Conservation (phyloP, 2,888 invertebrate genomes). For the Ichneumoninae sp. region DNA sequence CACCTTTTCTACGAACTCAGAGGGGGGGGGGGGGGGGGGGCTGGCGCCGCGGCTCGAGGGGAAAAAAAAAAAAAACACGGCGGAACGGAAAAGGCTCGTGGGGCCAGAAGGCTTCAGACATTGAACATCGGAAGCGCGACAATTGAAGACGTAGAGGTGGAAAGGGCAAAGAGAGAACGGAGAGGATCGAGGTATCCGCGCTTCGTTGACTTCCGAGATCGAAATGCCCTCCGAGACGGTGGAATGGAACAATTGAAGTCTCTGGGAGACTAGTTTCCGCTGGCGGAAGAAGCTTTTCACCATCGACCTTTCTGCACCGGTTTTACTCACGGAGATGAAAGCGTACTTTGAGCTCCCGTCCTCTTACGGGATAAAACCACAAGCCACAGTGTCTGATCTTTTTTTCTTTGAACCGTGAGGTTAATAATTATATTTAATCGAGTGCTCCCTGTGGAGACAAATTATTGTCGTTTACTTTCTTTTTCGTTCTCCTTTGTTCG, state of each 20-base stretch:
- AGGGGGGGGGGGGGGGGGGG: not conserved
- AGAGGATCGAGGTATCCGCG: conserved; percentile 15
- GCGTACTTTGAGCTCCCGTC: conserved; percentile 9
- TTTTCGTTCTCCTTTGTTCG: not conserved
- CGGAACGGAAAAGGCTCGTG: not conserved
- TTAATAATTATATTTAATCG: conserved; percentile 1
- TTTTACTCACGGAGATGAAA: conserved; percentile 12
- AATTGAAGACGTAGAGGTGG: not conserved
- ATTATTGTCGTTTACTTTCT: not conserved
- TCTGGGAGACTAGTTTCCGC: conserved; percentile 40
- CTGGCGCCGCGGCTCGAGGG: too few species aligned
- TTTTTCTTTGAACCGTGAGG: not conserved
- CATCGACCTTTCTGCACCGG: conserved; percentile 12
- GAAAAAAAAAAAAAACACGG: too few species aligned
- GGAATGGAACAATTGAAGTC: conserved; percentile 44
- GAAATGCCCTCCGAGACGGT: conserved; percentile 21
- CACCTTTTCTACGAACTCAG: conserved; percentile 20
- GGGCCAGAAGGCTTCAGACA: not conserved
- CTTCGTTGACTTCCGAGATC: conserved; percentile 24
- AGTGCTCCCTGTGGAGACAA: not conserved
- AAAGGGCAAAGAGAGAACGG: not conserved
- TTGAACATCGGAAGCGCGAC: not conserved
- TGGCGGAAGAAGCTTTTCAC: conserved; percentile 39
- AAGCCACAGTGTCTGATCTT: not conserved
- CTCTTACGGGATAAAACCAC: conserved; percentile 5